Conservation (phyloP, 2,888 invertebrate genomes). For the Drosophila subquinaria region DNA sequence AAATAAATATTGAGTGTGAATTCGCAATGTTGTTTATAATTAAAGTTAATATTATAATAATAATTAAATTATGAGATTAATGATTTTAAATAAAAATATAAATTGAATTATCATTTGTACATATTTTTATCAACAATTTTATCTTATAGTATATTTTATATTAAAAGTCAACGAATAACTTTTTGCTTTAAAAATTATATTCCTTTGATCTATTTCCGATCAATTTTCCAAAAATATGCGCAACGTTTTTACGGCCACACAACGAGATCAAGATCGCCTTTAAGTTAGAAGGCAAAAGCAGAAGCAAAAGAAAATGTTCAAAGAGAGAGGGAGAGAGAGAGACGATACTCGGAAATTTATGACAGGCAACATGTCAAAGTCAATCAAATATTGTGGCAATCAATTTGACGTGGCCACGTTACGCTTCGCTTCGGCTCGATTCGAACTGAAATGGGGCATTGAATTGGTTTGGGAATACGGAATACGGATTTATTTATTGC, state of each 20-base stretch:
- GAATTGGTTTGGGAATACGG: constrained; percentile 20
- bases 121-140: too few relatives aligned
- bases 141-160: background rate
- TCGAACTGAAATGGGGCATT: constrained; percentile 14
- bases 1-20: too few relatives aligned
- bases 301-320: constrained; percentile 8
- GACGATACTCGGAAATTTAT: constrained; percentile 70
- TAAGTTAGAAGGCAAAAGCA: constrained; percentile 26
- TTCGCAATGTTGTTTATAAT: too few relatives aligned
- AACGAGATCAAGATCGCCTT: constrained; percentile 32
- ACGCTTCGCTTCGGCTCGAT: constrained; percentile 48
- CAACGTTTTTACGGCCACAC: constrained; percentile 51
- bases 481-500: constrained; percentile 74
- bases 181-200: background rate
- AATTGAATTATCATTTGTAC: too few relatives aligned
- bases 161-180: background rate
- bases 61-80: too few relatives aligned
- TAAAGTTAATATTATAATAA: too few relatives aligned
- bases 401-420: constrained; percentile 77
- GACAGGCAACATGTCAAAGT: constrained; percentile 84
- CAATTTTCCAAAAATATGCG: constrained; percentile 35
- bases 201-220: constrained; percentile 7
- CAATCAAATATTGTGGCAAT: constrained; percentile 83
- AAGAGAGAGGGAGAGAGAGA: constrained; percentile 12
- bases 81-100: too few relatives aligned